Evolutionary conservation across 2,113 vertebrate species (phyloP).

Genomic region (Podarcis cretensis): DNA sequence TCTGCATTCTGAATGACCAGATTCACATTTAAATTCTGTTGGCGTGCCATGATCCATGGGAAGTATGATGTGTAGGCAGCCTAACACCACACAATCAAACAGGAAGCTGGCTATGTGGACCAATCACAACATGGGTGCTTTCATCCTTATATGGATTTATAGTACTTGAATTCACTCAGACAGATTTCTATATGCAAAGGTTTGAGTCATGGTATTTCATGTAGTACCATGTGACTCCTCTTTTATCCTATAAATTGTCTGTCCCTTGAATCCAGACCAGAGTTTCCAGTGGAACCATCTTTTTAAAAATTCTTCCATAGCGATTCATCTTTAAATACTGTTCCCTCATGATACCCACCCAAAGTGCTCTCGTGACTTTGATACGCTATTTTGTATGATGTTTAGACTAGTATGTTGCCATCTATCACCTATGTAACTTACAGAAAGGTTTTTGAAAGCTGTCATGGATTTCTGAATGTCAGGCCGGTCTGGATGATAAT

Average conservation of each 20-base stretch:
- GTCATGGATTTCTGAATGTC: conserved; percentile 98
- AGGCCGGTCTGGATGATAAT: conserved; percentile 90
- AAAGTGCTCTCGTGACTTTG: not conserved
- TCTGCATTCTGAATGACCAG: not conserved
- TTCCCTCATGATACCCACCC: not conserved
- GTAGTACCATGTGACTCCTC: not conserved
- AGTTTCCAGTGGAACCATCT: not conserved
- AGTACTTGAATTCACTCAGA: not conserved
- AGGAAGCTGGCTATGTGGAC: not conserved
- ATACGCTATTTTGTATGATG: not conserved
- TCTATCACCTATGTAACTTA: conserved; percentile 72
- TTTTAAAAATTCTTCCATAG: not conserved
- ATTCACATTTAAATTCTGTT: not conserved
- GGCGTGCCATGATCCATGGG: not conserved
- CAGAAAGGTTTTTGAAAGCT: conserved; percentile 93
- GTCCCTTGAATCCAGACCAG: not conserved
- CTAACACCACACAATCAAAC: not conserved
- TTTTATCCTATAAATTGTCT: not conserved
- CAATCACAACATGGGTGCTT: not conserved
- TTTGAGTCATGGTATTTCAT: not conserved
- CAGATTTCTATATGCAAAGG: not conserved
- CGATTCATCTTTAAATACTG: not conserved
- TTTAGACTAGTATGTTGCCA: not conserved
- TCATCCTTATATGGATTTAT: not conserved
- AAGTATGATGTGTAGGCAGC: not conserved